Evolutionary conservation across 2,113 vertebrate genomes (phyloP).

Genomic region (Aspidoscelis tigris): DNA sequence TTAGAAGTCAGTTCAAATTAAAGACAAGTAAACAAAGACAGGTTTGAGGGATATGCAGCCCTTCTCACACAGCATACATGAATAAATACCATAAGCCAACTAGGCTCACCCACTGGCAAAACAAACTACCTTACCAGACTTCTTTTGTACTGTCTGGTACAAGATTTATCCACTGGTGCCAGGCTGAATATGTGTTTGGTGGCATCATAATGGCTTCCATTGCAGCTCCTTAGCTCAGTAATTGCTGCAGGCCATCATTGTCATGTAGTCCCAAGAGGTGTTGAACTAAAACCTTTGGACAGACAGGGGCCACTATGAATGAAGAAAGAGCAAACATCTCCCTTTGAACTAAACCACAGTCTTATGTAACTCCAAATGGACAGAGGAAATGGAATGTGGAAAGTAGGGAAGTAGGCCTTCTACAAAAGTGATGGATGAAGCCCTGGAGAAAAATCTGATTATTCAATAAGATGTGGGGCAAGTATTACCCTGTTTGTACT

Average conservation of each 20-base stretch:
- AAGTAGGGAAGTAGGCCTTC: background rate
- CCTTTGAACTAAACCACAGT: conserved; percentile 5
- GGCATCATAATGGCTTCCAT: conserved; percentile 28
- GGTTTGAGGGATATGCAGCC: background rate
- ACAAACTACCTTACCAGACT: background rate
- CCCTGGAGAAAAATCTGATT: background rate
- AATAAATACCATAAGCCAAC: background rate
- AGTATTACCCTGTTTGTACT: background rate
- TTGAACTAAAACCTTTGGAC: background rate
- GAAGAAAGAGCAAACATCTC: background rate
- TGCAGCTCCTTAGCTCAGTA: conserved; percentile 3
- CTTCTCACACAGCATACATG: no score
- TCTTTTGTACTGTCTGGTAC: background rate
- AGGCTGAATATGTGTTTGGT: background rate
- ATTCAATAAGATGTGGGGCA: conserved; percentile 1
- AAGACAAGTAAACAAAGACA: background rate
- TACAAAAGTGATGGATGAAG: background rate
- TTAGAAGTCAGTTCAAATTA: background rate
- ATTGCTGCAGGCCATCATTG: background rate
- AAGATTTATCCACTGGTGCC: background rate
- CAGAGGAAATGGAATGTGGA: background rate
- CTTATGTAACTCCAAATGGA: background rate
- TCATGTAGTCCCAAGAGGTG: background rate
- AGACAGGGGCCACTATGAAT: background rate
- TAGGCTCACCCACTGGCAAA: background rate